Base-by-base conservation (phyloP, 1,140 invertebrate genomes). In the Sarcophaga peregrina region DNA sequence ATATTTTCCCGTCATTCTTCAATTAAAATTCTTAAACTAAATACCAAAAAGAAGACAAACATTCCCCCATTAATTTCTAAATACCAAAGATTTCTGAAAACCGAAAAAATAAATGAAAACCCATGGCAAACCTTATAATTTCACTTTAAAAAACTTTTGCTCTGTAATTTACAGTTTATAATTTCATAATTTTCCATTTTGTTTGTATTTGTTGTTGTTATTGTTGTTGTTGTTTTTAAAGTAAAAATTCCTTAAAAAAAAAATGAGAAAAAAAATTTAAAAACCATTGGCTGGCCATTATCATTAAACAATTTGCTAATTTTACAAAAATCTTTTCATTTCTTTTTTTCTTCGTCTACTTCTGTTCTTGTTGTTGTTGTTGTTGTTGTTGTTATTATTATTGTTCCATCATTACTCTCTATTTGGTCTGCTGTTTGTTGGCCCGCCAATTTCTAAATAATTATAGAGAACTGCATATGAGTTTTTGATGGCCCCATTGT, bases 401-500 rank as follows among this genome's bases (percentile, higher is more conserved):
- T 37, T 37, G 25, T 37, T 37, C 25, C 25, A 37, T 37, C 25
- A 37, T 37, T 37, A 37, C 25, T 37, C 25, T 37, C 25, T 37
- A 37, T 37, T 37, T 1, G 25, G 1, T 37, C 25, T 37, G 25
- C 4, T 20, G 62, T n/a, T n/a, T 68, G n/a, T 20, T 20, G 5
- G 5, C 62, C 62, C n/a, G 7, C 25, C 17, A 17, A 68, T 68
- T 37, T 68, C 62, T 17, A 20, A 20, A 68, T 68, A 68, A 68
- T 68, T 68, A 68, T 68, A 68, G 17, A 68, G 62, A 78, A 78
- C 50, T 78, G 75, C 75, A 78, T 78, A 78, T 78, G 75, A 50
- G 47, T 78, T 78, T 78, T 78, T 78, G 75, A 78, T 78, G 75
- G 75, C 75, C 75, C 75, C 75, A 78, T 78, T 78, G 75, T 68